Base-by-base conservation (phyloP, 2,797 vertebrate genomes). In the Sebastes aleutianus region DNA sequence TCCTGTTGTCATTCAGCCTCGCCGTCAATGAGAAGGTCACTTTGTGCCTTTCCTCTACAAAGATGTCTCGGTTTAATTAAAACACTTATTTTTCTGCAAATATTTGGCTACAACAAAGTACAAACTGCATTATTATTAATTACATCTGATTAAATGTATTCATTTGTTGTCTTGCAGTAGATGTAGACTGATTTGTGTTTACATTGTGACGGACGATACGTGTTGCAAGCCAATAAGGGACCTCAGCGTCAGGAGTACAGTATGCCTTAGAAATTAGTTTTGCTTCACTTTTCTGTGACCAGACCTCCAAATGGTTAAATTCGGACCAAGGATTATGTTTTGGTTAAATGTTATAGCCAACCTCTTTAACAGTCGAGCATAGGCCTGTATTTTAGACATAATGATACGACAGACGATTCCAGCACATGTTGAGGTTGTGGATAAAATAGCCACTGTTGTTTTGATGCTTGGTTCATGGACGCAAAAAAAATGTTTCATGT, bases 21-120 rank as follows among this genome's bases (percentile, higher is more conserved):
- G 9, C 43, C 74, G 64, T 88, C 12, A 62, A 71, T 58, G 68
- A 83, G 66, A 92, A 92, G 86, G 93, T 93, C 78, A 89, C 79
- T 86, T 84, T 70, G 94, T 94, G 94, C 95, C 94, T 96, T 95
- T 93, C 76, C 72, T 74, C 65, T 58, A 71, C 77, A 88, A 77
- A 85, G 76, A 89, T 86, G 76, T 90, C 79, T 78, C 67, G 20
- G 36, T 74, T 83, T 43, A 62, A 75, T 61, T 20, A 18, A 56
- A 63, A 9, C 7, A 34, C 65, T 81, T 54, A n/a, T 83, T 79
- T 85, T 63, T 70, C 58, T 70, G 58, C 54, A 54, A 47, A 67
- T 14, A 75, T 81, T 78, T 73, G 74, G 74, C 24, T 83, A 16
- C 2, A 36, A 26, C 11, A 39, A 12, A 54, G 6, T 71, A 66